Evolutionary conservation across 2,113 vertebrate genomes (phyloP), one percentile per base, ranked within the genome.

Genomic region (Mobula birostris): DNA sequence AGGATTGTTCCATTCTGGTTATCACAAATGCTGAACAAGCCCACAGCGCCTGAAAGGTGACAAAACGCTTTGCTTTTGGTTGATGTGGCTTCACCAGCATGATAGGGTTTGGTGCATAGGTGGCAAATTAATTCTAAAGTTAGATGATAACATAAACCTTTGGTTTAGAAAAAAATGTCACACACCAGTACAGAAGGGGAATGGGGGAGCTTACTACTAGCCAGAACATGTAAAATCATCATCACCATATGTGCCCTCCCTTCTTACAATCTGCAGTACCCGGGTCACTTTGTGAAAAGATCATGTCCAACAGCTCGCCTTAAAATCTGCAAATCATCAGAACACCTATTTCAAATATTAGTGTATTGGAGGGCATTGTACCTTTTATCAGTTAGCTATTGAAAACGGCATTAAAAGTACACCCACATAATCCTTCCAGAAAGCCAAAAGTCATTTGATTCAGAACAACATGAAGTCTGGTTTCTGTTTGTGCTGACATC

Each of bases 281-380:
- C n/a, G 58, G 85, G 61, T 66, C 85, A 63, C 85, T 32, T n/a
- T 66, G 61, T 36, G 63, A 90, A 90, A 68, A 32, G 85, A 66
- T n/a, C 85, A 90, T 19, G n/a, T 90, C 85, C 29, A 90, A 29
- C n/a, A 66, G 85, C 14, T 90, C 85, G 66, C 61, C 85, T 90
- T 90, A 90, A 90, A 90, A 58, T 32, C 85, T 90, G 85, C 85
- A 90, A 66, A 90, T 90, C 61, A 90, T 90, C 85, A 90, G 61
- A 90, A 66, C 29, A 15, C 58, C 85, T 68, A 68, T 61, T 32
- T 14, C 63, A 66, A 66, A 6, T 66, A 61, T 90, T 90, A 90
- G 66, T 32, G 29, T 90, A 90, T 66, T 90, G 61, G 29, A 90
- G n/a, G 17, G 14, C 56, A 87, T 87, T 61, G 58, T 87, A 56